Percentiles rank a stretch among this genome's conserved stretches.
phyloP scores from a whole-genome alignment of 2,797 vertebrate genomes.

The Fratercula arctica region DNA sequence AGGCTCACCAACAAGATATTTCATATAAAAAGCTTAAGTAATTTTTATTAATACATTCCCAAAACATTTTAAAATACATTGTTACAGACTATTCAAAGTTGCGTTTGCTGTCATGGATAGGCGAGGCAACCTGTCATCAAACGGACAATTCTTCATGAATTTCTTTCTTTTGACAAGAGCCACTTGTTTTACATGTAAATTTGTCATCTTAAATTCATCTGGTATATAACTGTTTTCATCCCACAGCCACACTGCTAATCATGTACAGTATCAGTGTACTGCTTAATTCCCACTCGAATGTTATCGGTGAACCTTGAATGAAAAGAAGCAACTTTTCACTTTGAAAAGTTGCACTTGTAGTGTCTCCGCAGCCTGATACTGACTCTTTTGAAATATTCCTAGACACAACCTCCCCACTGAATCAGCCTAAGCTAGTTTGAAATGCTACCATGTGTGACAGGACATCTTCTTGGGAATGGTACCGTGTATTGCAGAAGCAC shows the following conservation, averaged over 20 bases:
- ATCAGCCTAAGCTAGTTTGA: not conserved
- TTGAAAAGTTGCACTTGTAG: conserved; percentile 8
- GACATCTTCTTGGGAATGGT: not conserved
- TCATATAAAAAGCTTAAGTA: not conserved
- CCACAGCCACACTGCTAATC: not conserved
- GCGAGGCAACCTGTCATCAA: not conserved
- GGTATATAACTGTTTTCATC: not conserved
- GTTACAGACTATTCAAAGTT: not conserved
- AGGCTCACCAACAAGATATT: not conserved
- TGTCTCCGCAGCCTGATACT: not conserved
- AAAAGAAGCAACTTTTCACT: conserved; percentile 9
- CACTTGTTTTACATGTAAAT: not conserved
- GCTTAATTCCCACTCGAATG: not conserved
- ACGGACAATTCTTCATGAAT: not conserved
- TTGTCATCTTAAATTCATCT: conserved; percentile 5
- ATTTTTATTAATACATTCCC: not conserved
- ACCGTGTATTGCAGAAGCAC: not conserved
- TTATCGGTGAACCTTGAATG: not conserved
- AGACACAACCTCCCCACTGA: not conserved
- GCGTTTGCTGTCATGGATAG: not conserved
- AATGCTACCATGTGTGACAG: not conserved
- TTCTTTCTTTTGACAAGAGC: conserved; percentile 8
- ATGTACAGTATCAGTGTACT: not conserved
- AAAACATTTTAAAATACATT: not conserved
- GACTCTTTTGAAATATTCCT: not conserved